phyloP scores from a whole-genome alignment of 2,888 invertebrate species.

The Halocaridina rubra region DNA sequence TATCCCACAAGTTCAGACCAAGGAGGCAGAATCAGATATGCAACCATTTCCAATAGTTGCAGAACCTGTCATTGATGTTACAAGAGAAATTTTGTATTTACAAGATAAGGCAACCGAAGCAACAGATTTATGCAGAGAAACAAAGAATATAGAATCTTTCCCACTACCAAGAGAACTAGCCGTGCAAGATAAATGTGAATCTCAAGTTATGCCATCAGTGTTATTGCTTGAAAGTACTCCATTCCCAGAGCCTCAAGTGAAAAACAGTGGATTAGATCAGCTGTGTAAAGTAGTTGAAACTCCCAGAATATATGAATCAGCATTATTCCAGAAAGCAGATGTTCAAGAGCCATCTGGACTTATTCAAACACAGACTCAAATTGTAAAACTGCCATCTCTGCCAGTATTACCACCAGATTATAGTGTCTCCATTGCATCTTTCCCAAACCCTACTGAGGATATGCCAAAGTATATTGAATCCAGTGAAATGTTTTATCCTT shows the following conservation, averaged over 20 bases:
- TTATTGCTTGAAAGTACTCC: background rate
- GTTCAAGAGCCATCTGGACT: background rate
- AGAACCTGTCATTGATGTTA: constrained; percentile 24
- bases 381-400: background rate
- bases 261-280: constrained; percentile 17
- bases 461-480: background rate
- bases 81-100: constrained; percentile 20
- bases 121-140: background rate
- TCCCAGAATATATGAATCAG: background rate
- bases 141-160: background rate
- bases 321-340: constrained; percentile 2
- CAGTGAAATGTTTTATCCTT: background rate
- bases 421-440: background rate
- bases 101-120: background rate
- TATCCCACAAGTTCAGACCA: background rate
- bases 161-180: constrained; percentile 20
- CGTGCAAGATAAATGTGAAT: background rate
- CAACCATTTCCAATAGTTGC: constrained; percentile 1
- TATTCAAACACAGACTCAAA: background rate
- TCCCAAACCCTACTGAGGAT: constrained; percentile 22
- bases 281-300: background rate
- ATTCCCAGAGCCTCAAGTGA: constrained; percentile 19
- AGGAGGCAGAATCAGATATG: background rate
- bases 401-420: constrained; percentile 18
- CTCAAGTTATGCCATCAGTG: background rate